Conservation (phyloP, 2,797 vertebrate genomes). For the Decapterus maruadsi region DNA sequence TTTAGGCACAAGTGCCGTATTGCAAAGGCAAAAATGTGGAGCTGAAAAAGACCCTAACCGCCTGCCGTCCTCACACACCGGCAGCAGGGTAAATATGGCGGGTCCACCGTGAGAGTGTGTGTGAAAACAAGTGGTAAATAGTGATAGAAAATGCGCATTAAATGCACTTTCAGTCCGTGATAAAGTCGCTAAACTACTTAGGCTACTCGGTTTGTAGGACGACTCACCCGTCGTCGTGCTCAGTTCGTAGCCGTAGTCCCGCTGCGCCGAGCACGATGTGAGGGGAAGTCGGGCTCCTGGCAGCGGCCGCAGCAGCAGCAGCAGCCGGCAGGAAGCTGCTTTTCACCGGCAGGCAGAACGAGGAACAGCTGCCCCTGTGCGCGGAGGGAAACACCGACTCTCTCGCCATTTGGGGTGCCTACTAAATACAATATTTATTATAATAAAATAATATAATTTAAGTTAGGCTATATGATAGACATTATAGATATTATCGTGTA, state of each 20-base stretch:
- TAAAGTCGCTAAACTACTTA: not conserved
- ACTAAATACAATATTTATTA: not conserved
- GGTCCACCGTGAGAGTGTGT: constrained; percentile 14
- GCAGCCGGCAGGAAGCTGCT: constrained; percentile 76
- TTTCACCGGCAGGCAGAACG: constrained; percentile 74
- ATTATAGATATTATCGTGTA: not conserved
- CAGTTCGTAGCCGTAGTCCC: not conserved
- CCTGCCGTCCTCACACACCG: not conserved
- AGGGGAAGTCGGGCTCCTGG: constrained; percentile 24
- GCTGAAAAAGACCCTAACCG: not conserved
- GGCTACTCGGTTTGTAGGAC: not conserved
- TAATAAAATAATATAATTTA: not conserved
- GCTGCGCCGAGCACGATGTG: constrained; percentile 15
- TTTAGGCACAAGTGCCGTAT: not conserved
- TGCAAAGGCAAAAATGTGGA: not conserved
- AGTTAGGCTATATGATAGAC: not conserved
- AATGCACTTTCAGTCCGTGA: not conserved
- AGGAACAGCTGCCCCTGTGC: constrained; percentile 70
- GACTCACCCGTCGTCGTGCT: not conserved
- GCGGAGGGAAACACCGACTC: constrained; percentile 34
- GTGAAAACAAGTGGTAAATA: not conserved
- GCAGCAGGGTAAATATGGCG: constrained; percentile 53
- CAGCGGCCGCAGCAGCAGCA: constrained; percentile 47
- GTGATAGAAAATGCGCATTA: no score
- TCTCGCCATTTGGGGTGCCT: not conserved